Conservation (phyloP, 2,888 invertebrate species). For the Halocaridina rubra region DNA sequence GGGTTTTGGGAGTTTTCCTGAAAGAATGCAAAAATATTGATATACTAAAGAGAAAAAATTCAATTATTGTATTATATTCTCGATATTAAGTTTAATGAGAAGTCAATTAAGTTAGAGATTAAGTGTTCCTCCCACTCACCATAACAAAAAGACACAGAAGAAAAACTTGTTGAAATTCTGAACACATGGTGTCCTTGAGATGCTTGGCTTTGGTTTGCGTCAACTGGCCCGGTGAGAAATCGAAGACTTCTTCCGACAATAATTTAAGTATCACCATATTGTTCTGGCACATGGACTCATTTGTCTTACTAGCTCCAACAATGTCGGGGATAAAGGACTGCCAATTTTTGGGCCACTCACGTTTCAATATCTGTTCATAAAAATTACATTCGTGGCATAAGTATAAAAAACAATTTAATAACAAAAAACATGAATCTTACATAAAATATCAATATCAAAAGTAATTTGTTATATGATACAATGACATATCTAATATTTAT, state of each 20-base stretch:
- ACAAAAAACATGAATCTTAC: too few relatives aligned
- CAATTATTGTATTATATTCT: too few relatives aligned
- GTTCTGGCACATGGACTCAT: conserved; percentile 98
- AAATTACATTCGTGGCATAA: too few relatives aligned
- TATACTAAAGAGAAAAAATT: too few relatives aligned
- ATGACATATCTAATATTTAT: too few relatives aligned
- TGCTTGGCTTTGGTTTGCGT: conserved; percentile 99
- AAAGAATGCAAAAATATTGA: too few relatives aligned
- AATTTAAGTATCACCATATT: conserved; percentile 99
- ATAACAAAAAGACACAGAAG: conserved; percentile 97
- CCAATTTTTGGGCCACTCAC: conserved; percentile 99
- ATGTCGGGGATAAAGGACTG: conserved; percentile 98
- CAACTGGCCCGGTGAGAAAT: conserved; percentile 97
- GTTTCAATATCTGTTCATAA: conserved; percentile 83
- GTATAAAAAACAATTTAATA: too few relatives aligned
- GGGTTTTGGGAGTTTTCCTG: conserved; percentile 97
- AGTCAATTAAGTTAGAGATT: too few relatives aligned
- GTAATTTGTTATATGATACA: too few relatives aligned
- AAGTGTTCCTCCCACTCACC: too few relatives aligned
- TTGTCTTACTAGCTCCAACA: conserved; percentile 98
- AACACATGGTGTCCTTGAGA: conserved; percentile 99
- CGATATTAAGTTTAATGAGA: too few relatives aligned
- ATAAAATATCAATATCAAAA: too few relatives aligned
- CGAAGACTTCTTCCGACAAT: conserved; percentile 98
- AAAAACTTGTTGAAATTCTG: conserved; percentile 98